These are phyloP conservation scores for Chrysomela aeneicollis DNA, from an alignment of 2,888 invertebrate species.

Conservation along the genomic window DNA sequence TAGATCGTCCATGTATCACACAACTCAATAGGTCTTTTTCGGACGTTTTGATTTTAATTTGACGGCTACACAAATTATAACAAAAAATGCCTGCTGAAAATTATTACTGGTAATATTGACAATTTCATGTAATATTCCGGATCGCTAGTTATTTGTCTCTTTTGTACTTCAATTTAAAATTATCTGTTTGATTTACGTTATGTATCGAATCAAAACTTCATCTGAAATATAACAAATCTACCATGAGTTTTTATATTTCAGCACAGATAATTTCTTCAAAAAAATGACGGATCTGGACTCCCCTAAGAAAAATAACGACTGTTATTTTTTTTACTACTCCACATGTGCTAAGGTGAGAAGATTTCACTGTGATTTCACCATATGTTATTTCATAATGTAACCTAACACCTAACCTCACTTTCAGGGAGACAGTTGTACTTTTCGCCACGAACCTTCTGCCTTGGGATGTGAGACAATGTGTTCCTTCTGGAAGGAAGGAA, in stretches of 20 bases:
- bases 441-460: constrained; percentile 85
- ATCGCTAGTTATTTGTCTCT: too few species aligned
- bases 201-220: too few species aligned
- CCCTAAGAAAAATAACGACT: constrained; percentile 81
- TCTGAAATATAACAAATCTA: too few species aligned
- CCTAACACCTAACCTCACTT: constrained; percentile 31
- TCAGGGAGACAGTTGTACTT: constrained; percentile 82
- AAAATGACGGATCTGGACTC: constrained; percentile 70
- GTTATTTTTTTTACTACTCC: constrained; percentile 89
- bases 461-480: constrained; percentile 85
- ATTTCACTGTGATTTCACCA: constrained; percentile 29
- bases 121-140: constrained; percentile 16
- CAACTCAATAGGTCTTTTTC: neutral
- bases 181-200: too few species aligned
- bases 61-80: neutral
- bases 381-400: constrained; percentile 30
- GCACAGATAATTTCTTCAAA: constrained; percentile 62
- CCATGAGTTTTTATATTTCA: constrained; percentile 43
- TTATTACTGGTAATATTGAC: constrained; percentile 45
- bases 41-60: neutral
- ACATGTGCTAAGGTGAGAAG: constrained; percentile 80
- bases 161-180: too few species aligned
- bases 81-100: constrained; percentile 43
- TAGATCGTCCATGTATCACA: neutral
- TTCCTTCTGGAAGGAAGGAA: constrained; percentile 82